Evolutionary conservation across 2,113 vertebrate species (phyloP).

Genomic region (Lycocorax pyrrhopterus): DNA sequence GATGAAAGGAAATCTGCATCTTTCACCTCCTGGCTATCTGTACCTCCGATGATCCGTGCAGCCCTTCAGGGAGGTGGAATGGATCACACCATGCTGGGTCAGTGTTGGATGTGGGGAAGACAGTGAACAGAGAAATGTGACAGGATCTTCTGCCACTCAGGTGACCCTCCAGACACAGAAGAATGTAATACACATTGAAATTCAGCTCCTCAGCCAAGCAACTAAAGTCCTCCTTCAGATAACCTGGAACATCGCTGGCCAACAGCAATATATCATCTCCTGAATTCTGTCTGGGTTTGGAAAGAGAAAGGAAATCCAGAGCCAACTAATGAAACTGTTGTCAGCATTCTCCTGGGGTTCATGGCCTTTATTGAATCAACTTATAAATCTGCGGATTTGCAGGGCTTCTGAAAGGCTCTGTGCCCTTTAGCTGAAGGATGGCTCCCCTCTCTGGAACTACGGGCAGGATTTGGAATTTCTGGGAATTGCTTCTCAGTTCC

Average conservation of each 20-base stretch:
- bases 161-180: not conserved
- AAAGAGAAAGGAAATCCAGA: conserved; percentile 10
- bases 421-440: not conserved
- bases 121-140: not conserved
- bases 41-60: fast-evolving
- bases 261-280: not conserved
- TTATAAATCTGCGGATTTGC: not conserved
- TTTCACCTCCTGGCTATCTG: not conserved
- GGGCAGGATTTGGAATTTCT: not conserved
- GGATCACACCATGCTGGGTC: not conserved
- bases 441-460: not conserved
- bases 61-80: not conserved
- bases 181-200: not conserved
- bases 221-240: conserved; percentile 23
- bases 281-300: not conserved
- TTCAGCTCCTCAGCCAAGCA: not conserved
- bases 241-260: not conserved
- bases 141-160: not conserved
- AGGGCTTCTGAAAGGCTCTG: conserved; percentile 5
- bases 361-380: not conserved
- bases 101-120: not conserved
- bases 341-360: conserved; percentile 15
- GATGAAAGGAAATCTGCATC: not conserved
- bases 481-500: not conserved
- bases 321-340: conserved; percentile 32